Conservation (phyloP, 1,140 invertebrate genomes). For the Harpegnathos saltator region DNA sequence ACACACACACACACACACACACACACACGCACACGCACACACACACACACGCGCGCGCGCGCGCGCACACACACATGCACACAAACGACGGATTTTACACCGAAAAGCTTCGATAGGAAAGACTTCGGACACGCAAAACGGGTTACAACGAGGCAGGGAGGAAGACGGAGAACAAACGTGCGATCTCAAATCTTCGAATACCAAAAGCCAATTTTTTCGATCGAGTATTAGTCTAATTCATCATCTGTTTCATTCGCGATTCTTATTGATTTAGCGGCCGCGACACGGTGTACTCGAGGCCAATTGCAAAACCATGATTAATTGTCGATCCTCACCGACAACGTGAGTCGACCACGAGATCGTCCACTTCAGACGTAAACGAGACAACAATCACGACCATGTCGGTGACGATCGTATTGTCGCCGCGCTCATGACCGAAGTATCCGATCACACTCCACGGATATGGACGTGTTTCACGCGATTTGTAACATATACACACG, state of each 20-base stretch:
- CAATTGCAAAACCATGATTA: background rate
- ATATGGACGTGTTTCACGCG: constrained; percentile 66
- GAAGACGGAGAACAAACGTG: constrained; percentile 58
- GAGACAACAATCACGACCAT: constrained; percentile 31
- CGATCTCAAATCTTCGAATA: constrained; percentile 81
- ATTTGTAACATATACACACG: constrained; percentile 17
- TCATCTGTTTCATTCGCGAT: constrained; percentile 51
- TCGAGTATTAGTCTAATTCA: constrained; percentile 65
- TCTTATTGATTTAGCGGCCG: constrained; percentile 52
- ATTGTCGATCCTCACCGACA: constrained; percentile 58
- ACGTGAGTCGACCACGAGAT: constrained; percentile 12
- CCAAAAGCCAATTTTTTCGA: constrained; percentile 80
- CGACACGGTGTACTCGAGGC: constrained; percentile 12
- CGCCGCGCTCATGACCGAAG: background rate
- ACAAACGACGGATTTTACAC: constrained; percentile 1
- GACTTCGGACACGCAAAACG: constrained; percentile 20
- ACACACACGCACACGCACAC: too few species aligned
- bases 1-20: too few species aligned
- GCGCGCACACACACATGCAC: too few species aligned
- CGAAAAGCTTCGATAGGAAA: constrained; percentile 28
- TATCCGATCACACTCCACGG: constrained; percentile 64
- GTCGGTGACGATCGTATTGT: constrained; percentile 25
- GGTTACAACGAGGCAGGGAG: background rate
- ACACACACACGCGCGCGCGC: too few species aligned
- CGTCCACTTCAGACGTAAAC: constrained; percentile 43